Evolutionary conservation across 1,140 invertebrate genomes (phyloP), one percentile per base, ranked within the genome.

Genomic region (Leptestheria dahalacensis): DNA sequence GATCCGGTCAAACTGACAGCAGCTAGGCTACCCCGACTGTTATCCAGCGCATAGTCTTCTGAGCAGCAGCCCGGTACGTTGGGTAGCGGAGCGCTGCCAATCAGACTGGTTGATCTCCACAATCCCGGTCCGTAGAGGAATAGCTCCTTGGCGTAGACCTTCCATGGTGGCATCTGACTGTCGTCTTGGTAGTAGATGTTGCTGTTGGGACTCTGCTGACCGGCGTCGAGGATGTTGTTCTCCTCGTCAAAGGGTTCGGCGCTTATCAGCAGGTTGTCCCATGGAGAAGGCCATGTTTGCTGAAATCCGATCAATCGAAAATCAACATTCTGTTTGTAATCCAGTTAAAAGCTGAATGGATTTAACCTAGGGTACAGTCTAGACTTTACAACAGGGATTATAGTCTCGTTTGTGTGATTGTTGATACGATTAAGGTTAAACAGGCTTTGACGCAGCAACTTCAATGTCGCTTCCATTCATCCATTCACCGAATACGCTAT

Each of bases 141-240:
- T 29, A 60, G 48, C 23, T 60, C 58, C 51, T 60, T 60, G 48
- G 58, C 58, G 47, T 60, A 60, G 18, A 60, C 48, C 28, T 60
- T 60, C 58, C 58, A 60, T 3, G 58, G 29, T 6, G 58, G 58
- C 58, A 60, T 60, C 29, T 60, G 48, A 33, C 58, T 60, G 26
- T 60, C 58, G 21, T 60, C 58, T 4, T 25, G 21, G 25, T 60
- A 60, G 26, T 60, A 60, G 15, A 41, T 41, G 33, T 41, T 41
- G 15, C 33, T 41, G 33, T 41, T 41, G 33, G 33, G 33, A 15
- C 33, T 41, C 33, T 41, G 33, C 15, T 41, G 1, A 29, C 26
- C 0, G 26, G 53, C 53, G 26, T 26, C 15, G 53, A 55, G 25
- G 26, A 55, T 55, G 23, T 55, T 26, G 33, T 29, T 18, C 26